phyloP scores from a whole-genome alignment of 1,140 invertebrate genomes.

The Stenopsyche tienmushanensis region DNA sequence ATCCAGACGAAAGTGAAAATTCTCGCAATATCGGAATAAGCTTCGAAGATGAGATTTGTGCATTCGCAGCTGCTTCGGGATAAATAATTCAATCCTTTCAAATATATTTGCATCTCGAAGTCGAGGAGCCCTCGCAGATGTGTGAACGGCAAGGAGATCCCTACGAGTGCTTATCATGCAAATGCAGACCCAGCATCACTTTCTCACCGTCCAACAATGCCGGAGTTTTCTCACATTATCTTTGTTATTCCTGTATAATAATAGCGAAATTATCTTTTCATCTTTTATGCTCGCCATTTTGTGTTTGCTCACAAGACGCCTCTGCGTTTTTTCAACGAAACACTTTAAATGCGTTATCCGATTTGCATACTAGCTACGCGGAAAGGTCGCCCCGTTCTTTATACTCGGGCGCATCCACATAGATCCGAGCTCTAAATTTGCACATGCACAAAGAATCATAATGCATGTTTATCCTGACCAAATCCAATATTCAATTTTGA shows the following conservation, averaged over 20 bases:
- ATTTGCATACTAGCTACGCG: slow-evolving; percentile 20
- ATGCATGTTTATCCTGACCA: slow-evolving; percentile 37
- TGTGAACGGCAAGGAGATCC: slow-evolving; percentile 30
- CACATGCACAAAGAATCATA: slow-evolving; percentile 35
- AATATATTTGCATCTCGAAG: slow-evolving; percentile 20
- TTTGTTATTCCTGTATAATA: slow-evolving; percentile 41
- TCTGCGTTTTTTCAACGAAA: slow-evolving; percentile 9
- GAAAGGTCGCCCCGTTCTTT: not conserved
- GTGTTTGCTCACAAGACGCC: slow-evolving; percentile 40
- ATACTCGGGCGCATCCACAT: not conserved
- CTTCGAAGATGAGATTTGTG: not conserved
- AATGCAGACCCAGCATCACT: slow-evolving; percentile 15
- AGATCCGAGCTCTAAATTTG: slow-evolving; percentile 26
- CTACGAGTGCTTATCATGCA: slow-evolving; percentile 14
- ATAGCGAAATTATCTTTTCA: slow-evolving; percentile 40
- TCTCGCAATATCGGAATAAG: too few relatives aligned
- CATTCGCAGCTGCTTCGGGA: slow-evolving; percentile 23
- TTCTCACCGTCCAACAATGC: slow-evolving; percentile 37
- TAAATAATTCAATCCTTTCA: slow-evolving; percentile 34
- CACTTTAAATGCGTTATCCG: not conserved
- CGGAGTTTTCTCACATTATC: slow-evolving; percentile 41
- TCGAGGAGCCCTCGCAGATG: slow-evolving; percentile 23
- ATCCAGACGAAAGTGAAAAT: too few relatives aligned
- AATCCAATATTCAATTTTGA: slow-evolving; percentile 40
- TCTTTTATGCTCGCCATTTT: slow-evolving; percentile 31